Conservation (phyloP, 2,888 invertebrate species). For the Ganaspis brasiliensis region DNA sequence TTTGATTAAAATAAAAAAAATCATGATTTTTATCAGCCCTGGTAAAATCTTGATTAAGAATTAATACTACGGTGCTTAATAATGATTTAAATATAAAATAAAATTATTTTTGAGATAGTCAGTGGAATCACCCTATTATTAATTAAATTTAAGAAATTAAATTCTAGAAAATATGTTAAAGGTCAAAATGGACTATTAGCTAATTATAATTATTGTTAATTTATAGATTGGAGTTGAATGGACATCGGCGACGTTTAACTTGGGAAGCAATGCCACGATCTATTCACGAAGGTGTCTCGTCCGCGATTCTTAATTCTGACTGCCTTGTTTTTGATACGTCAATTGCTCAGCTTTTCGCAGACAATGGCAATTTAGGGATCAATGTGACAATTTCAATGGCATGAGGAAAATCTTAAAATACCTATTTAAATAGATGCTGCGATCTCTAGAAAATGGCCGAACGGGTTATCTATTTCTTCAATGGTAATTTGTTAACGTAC, state of each 20-base stretch:
- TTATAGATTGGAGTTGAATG: constrained; percentile 95
- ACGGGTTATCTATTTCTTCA: constrained; percentile 8
- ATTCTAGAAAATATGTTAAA: neutral
- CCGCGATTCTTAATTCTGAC: constrained; percentile 98
- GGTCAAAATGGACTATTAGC: too few relatives aligned
- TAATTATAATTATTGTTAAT: too few relatives aligned
- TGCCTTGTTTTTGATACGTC: constrained; percentile 99
- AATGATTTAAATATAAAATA: too few relatives aligned
- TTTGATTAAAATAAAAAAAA: too few relatives aligned
- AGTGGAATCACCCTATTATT: too few relatives aligned
- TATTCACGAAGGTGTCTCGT: constrained; percentile 99
- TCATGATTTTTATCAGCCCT: too few relatives aligned
- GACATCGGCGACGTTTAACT: constrained; percentile 95
- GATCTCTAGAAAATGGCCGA: constrained; percentile 30
- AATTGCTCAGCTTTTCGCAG: constrained; percentile 98
- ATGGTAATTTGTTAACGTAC: neutral
- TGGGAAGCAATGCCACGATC: constrained; percentile 99
- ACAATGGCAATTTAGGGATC: constrained; percentile 99
- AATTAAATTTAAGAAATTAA: neutral
- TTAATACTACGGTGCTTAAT: too few relatives aligned
- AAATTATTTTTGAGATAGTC: too few relatives aligned
- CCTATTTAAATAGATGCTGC: neutral
- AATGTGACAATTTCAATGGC: constrained; percentile 99
- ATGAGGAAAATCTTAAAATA: constrained; percentile 80
- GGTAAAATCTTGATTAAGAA: too few relatives aligned